Evolutionary conservation across 35 echinoderm and acorn worm genomes (phyloP), one percentile per base, ranked within the genome.

Genomic region (Ptychodera flava): DNA sequence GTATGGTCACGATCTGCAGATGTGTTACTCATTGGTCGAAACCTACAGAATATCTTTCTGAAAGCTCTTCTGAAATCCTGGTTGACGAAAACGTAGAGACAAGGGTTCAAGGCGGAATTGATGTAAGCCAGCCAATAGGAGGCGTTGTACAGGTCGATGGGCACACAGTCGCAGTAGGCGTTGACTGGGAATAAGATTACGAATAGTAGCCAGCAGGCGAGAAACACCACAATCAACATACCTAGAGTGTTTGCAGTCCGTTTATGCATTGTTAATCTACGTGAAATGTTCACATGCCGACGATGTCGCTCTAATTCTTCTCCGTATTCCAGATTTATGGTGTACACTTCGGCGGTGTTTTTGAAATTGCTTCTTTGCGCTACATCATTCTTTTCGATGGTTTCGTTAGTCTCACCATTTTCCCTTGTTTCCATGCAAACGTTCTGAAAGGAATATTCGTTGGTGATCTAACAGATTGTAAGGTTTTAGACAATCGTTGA

Each of bases 111-210:
- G 0, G 87, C 64, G 0, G 87, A 89, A 45, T 92, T 92, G 29
- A 92, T 6, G 87, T 92, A 92, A 1, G 87, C 91, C 31, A 92
- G n/a, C 91, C 91, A 92, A 31, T 85, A 85, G 16, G 87, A 85
- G 35, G 82, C 87, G 30, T 89, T 87, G 35, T 92, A 89, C 35
- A 92, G 76, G 77, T 81, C 38, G n/a, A 30, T 29, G 0, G 76
- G 87, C 35, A 88, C 34, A 35, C 86, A 80, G 45, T 77, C 36
- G 78, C 91, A 92, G 52, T 82, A 92, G 0, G 86, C 35, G 16
- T 85, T 79, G 45, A 92, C 75, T 1, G 87, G 87, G 85, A 89
- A 92, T 27, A 92, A 33, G 27, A 92, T 76, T 27, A 92, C 82
- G 78, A 92, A 92, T 1, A 78, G 82, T 16, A 92, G 76, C 91